A percentile compares a stretch with the other conserved stretches of the same genome.
These are phyloP conservation scores for Tetragnatha versicolor DNA, from an alignment of 1,140 invertebrate species.

Conservation along the genomic window DNA sequence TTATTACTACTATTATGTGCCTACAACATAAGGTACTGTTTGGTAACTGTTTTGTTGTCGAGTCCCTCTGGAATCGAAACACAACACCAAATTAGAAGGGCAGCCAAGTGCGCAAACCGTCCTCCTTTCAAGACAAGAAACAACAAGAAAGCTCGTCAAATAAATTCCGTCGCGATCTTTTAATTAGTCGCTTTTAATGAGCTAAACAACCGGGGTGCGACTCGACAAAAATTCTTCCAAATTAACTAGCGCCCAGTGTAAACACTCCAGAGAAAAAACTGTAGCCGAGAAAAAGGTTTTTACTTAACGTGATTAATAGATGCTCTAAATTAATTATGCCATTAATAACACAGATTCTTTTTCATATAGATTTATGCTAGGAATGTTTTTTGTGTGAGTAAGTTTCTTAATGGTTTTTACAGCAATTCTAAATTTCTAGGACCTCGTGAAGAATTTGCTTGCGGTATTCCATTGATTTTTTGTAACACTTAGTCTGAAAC, in stretches of 20 bases:
- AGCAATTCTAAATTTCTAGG: too few relatives aligned
- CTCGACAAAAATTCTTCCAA: constrained; percentile 28
- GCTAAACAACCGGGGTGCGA: neutral
- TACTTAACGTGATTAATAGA: constrained; percentile 34
- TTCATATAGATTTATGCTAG: neutral
- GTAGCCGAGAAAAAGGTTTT: neutral
- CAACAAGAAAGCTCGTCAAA: constrained; percentile 7
- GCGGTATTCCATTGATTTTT: too few relatives aligned
- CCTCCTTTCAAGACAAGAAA: too few relatives aligned
- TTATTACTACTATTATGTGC: too few relatives aligned
- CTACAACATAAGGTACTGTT: too few relatives aligned
- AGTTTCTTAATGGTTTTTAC: too few relatives aligned
- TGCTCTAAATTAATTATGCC: constrained; percentile 36
- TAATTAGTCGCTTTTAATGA: constrained; percentile 41
- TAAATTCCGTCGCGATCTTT: constrained; percentile 33
- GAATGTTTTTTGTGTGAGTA: neutral
- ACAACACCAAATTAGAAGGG: too few relatives aligned
- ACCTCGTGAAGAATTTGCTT: too few relatives aligned
- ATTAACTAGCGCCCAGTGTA: constrained; percentile 10
- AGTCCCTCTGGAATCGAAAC: too few relatives aligned
- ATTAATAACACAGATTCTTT: constrained; percentile 20
- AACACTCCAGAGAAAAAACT: neutral
- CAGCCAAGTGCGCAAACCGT: too few relatives aligned
- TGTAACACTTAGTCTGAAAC: too few relatives aligned
- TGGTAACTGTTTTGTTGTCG: too few relatives aligned